Percentiles rank a stretch among this genome's conserved stretches.
These are phyloP conservation scores for Drosophila kikkawai DNA, from an alignment of 1,140 invertebrate species.

Conservation along the genomic window DNA sequence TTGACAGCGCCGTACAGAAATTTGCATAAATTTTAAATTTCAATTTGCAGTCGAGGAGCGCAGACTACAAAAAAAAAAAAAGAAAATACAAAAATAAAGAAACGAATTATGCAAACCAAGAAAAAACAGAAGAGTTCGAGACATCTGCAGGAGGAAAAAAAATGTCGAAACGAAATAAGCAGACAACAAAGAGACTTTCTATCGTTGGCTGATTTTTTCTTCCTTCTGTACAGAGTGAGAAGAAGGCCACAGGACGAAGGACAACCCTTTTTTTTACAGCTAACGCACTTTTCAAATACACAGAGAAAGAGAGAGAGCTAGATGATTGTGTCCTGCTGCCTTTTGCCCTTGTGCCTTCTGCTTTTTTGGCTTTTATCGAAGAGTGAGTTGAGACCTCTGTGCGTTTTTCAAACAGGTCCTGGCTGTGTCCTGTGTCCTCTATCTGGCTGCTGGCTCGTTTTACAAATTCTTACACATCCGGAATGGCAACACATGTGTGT, in stretches of 20 bases:
- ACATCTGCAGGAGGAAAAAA: conserved; percentile 43
- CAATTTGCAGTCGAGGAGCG: conserved; percentile 68
- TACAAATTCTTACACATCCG: conserved; percentile 82
- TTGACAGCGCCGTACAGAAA: conserved; percentile 55
- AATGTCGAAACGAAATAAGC: conserved; percentile 66
- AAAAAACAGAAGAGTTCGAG: conserved; percentile 33
- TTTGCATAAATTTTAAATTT: conserved; percentile 84
- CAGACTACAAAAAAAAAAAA: conserved; percentile 9
- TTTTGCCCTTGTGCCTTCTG: conserved; percentile 33
- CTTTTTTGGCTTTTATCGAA: conserved; percentile 54
- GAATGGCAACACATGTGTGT: conserved; percentile 40
- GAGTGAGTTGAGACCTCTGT: conserved; percentile 45
- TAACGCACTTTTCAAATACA: conserved; percentile 41
- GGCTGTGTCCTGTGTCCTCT: conserved; percentile 10
- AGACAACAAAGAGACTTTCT: conserved; percentile 69
- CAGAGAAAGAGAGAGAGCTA: not conserved
- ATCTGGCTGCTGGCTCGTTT: conserved; percentile 62
- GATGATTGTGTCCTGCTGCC: conserved; percentile 43
- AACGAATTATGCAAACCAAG: conserved; percentile 61
- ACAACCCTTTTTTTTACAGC: conserved; percentile 28
- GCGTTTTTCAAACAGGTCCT: conserved; percentile 48
- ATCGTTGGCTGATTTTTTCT: conserved; percentile 2
- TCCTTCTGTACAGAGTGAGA: not conserved
- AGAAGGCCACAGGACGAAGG: conserved; percentile 13
- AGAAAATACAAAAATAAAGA: conserved; percentile 31